Base-by-base conservation (phyloP, 2,113 vertebrate species). In the Gadus macrocephalus region DNA sequence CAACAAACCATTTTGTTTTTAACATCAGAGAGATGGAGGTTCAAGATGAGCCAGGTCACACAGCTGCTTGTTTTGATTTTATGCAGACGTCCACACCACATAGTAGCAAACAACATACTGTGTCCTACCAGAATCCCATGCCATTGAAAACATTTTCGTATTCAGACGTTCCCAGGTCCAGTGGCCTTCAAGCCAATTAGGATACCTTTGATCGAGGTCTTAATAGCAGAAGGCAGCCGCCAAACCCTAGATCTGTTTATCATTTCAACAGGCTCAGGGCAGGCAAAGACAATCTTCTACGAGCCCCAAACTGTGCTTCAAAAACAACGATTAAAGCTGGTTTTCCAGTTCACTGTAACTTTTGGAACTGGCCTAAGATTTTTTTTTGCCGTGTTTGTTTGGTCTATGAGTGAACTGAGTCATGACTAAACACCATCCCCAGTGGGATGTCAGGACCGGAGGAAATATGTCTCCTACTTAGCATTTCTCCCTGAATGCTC, bases 261-360 rank as follows among this genome's bases (percentile, higher is more conserved):
- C 55, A 16, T 16, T 17, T 55, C 53, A 55, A 5, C 31, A 35
- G 31, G 31, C 4, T 35, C 31, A 35, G 4, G 31, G 31, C 31
- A 35, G 31, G 31, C 31, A 35, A 35, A 35, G 31, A 49, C 12
- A 14, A 49, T 9, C 42, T 49, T 49, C 42, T 49, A 49, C 42
- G 1, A 14, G 42, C 42, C 42, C 42, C 42, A 11, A 49, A n/a
- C 55, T n/a, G 55, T 58, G 55, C 55, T 58, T 58, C n/a, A 4
- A n/a, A 8, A n/a, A 58, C 55, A 58, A n/a, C 55, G 55, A 58
- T 58, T 17, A 58, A 58, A 58, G 55, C 55, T 17, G n/a, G 55
- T 58, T 58, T 58, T n/a, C 55, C 55, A 58, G 15, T 58, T 58
- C 55, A 58, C 55, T 58, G 55, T 58, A 16, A 58, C n/a, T 58